Conservation (phyloP, 2,797 vertebrate genomes). For the Danio tinwini region DNA sequence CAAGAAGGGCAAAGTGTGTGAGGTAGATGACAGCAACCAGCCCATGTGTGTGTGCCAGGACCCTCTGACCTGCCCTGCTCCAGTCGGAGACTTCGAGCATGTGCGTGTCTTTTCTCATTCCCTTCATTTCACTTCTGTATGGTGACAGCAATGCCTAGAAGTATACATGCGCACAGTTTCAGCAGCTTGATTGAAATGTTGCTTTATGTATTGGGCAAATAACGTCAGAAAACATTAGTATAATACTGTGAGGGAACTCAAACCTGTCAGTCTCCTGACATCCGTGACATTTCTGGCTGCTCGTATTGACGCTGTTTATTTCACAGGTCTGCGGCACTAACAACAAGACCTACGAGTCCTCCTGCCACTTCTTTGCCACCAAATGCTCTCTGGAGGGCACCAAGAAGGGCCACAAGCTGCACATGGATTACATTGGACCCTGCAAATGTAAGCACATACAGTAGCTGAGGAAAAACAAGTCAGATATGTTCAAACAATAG, state of each 20-base stretch:
- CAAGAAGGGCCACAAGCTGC: conserved; percentile 99
- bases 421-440: conserved; percentile 96
- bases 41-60: conserved; percentile 99
- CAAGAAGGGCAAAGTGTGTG: conserved; percentile 98
- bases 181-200: conserved; percentile 19
- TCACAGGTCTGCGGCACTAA: conserved; percentile 94
- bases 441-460: conserved; percentile 90
- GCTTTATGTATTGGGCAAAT: neutral
- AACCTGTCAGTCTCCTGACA: conserved; percentile 1
- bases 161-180: neutral
- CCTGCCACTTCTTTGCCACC: conserved; percentile 98
- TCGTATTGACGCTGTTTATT: neutral
- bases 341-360: conserved; percentile 97
- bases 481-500: too few species aligned
- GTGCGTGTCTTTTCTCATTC: conserved; percentile 73
- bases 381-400: conserved; percentile 98
- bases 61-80: conserved; percentile 87
- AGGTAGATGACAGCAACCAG: conserved; percentile 91
- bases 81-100: conserved; percentile 89
- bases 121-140: conserved; percentile 3
- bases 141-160: conserved; percentile 19
- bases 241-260: conserved; percentile 13
- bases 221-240: neutral
- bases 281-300: conserved; percentile 1
- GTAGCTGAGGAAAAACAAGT: neutral